A percentile compares a stretch with the other conserved stretches of the same genome.
phyloP scores from a whole-genome alignment of 1,140 invertebrate genomes.

The Pteromalus puparum region DNA sequence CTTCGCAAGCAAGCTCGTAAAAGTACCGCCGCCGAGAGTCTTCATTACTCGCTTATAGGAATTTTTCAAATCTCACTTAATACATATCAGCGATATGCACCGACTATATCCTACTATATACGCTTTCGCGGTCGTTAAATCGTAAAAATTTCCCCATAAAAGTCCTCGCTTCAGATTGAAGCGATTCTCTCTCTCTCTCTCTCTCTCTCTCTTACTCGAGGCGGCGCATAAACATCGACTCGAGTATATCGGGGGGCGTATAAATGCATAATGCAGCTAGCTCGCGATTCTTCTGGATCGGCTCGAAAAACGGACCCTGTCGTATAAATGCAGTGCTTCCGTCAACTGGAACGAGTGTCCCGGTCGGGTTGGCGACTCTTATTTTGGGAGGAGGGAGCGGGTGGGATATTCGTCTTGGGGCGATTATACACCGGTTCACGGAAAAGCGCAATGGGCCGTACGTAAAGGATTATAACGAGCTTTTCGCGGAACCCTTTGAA shows the following conservation, averaged over 20 bases:
- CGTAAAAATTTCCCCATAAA: conserved; percentile 38
- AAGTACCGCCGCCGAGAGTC: neutral
- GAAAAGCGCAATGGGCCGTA: neutral
- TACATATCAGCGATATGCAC: neutral
- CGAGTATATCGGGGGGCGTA: neutral
- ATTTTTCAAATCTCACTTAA: neutral
- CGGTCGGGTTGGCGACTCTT: neutral
- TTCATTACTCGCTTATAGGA: neutral
- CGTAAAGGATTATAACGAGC: neutral
- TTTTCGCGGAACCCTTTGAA: no score
- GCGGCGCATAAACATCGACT: conserved; percentile 23
- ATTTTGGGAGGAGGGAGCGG: neutral
- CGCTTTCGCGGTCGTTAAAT: neutral
- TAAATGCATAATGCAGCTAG: conserved; percentile 35
- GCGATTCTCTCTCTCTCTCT: neutral
- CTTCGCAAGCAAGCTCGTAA: neutral
- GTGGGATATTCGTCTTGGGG: neutral
- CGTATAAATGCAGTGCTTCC: neutral
- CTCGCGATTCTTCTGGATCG: conserved; percentile 6
- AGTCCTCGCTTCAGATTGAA: conserved; percentile 24
- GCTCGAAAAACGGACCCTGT: neutral
- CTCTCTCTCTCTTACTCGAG: neutral
- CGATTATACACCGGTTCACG: no score
- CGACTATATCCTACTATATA: neutral
- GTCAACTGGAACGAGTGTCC: neutral